Conservation (phyloP, 2,797 vertebrate species). For the Danio kyathit region DNA sequence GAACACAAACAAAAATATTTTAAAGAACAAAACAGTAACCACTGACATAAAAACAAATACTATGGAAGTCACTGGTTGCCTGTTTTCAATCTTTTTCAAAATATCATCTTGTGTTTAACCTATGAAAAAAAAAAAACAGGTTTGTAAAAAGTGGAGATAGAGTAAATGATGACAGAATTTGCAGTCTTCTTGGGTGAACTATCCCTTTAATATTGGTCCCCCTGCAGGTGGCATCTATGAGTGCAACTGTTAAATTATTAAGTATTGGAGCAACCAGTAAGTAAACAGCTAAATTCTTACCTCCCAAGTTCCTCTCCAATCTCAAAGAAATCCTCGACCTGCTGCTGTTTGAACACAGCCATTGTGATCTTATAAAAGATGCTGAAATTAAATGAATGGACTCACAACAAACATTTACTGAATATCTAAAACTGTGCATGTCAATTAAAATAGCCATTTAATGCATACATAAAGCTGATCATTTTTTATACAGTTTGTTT, state of each 20-base stretch:
- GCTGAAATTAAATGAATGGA: neutral
- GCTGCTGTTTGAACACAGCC: constrained; percentile 92
- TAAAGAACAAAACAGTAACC: too few relatives aligned
- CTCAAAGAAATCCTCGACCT: constrained; percentile 91
- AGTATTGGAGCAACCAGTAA: neutral
- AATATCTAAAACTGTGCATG: neutral
- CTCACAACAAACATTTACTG: neutral
- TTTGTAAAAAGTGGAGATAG: too few relatives aligned
- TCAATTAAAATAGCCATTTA: neutral
- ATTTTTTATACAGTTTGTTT: neutral
- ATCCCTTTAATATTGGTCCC: too few relatives aligned
- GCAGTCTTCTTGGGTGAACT: too few relatives aligned
- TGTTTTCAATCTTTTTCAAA: too few relatives aligned
- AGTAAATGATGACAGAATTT: too few relatives aligned
- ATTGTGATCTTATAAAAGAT: constrained; percentile 73
- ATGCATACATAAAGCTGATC: neutral
- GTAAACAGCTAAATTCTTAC: constrained; percentile 68
- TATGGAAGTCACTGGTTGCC: too few relatives aligned
- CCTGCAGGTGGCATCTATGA: neutral
- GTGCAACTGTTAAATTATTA: neutral
- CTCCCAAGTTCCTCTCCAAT: constrained; percentile 94
- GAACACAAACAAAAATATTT: too few relatives aligned
- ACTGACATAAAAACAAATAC: too few relatives aligned
- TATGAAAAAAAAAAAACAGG: too few relatives aligned
- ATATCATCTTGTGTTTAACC: too few relatives aligned